Evolutionary conservation across 2,113 vertebrate genomes (phyloP).

Genomic region (Anguilla japonica): DNA sequence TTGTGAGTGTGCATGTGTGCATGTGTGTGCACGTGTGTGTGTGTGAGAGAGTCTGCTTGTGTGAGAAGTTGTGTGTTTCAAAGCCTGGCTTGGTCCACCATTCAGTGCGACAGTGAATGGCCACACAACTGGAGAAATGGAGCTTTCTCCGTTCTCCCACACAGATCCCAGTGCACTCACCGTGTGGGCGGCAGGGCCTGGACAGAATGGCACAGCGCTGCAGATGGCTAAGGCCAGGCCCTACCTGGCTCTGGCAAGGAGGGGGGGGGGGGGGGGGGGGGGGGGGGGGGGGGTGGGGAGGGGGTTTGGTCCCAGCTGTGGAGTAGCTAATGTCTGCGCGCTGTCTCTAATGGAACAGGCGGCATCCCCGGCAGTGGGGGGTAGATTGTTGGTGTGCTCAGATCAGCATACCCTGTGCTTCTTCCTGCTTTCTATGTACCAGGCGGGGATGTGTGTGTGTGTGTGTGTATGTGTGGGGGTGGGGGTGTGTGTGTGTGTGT

Average conservation of each 20-base stretch:
- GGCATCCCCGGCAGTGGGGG: neutral
- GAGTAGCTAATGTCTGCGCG: neutral
- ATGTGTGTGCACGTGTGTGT: too few species aligned
- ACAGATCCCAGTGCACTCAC: neutral
- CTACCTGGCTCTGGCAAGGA: neutral
- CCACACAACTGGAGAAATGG: neutral
- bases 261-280: too few species aligned
- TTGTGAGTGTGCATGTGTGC: too few species aligned
- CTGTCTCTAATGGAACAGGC: neutral
- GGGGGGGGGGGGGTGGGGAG: too few species aligned
- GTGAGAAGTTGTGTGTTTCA: too few species aligned
- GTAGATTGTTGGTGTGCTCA: neutral
- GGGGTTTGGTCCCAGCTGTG: neutral
- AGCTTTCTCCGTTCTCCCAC: neutral
- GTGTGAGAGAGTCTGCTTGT: too few species aligned
- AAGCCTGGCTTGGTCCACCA: too few species aligned
- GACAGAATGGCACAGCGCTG: neutral
- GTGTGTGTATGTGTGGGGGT: too few species aligned
- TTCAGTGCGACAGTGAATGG: neutral
- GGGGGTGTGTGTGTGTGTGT: too few species aligned
- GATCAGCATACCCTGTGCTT: neutral
- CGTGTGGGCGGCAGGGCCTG: neutral
- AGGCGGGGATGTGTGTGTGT: too few species aligned
- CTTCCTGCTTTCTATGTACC: too few species aligned
- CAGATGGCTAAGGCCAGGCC: neutral